Evolutionary conservation across 2,113 vertebrate species (phyloP), one percentile per base, ranked within the genome.

Genomic region (Elaphurus davidianus): DNA sequence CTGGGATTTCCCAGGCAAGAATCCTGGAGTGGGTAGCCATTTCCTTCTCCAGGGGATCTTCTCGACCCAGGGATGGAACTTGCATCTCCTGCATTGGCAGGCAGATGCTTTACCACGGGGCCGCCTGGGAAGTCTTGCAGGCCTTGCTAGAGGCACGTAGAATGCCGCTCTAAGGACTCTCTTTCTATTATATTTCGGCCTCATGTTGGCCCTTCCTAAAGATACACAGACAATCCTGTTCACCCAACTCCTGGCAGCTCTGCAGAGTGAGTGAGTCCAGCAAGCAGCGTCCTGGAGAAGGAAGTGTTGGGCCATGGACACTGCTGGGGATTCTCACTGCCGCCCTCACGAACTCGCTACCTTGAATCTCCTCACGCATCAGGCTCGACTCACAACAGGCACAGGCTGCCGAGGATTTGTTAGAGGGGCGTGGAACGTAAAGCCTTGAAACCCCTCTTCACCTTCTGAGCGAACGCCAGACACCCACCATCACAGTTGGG

Each of bases 311-410:
- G 71, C 2, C 6, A 6, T 36, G 5, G 9, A 12, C 4, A 1
- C 1, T 2, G 1, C 59, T 13, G 54, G 25, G 64, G 5, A 23
- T 10, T 11, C 25, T 57, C 40, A 8, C 1, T 0, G 0, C n/a
- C 7, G 33, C n/a, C 52, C 25, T 52, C 1, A 2, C 17, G 16
- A 36, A 16, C n/a, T 47, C 1, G 0, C 15, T 10, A 2, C 36
- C 13, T 5, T 0, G 47, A 40, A 11, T 15, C 25, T 84, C 33
- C 43, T 62, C 33, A 60, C 0, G 25, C 23, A 21, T 40, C n/a
- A 21, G 81, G 84, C 55, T 90, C 62, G 43, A 25, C 30, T 59
- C 59, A 25, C 52, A n/a, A 10, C 2, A 2, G n/a, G 19, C 9
- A 1, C 15, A 78, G 60, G 40, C 15, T 19, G n/a, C 84, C 12